Evolutionary conservation across 2,113 vertebrate species (phyloP).

Genomic region (Cercopithecus mona): DNA sequence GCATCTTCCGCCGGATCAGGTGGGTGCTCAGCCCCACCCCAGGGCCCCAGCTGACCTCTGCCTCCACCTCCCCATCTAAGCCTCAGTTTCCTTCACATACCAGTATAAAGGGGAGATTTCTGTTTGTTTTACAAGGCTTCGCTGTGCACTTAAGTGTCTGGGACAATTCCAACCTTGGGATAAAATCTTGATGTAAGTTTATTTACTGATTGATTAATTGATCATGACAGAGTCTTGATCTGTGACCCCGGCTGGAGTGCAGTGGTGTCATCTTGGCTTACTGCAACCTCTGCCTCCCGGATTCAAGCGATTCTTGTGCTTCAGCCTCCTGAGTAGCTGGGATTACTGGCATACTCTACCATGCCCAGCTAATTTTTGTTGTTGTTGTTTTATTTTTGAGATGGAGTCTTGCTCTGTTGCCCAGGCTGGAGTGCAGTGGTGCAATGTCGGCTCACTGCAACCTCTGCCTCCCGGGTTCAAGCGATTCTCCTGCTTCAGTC

Average conservation of each 20-base stretch:
- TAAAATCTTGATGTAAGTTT: not conserved
- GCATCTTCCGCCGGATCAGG: conserved; percentile 95
- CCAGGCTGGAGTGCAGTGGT: no score
- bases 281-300: not conserved
- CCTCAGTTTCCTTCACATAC: not conserved
- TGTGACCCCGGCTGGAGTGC: not conserved
- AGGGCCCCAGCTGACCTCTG: not conserved
- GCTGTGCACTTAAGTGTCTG: not conserved
- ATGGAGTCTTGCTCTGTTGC: not conserved
- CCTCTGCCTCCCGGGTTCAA: not conserved
- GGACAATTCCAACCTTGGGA: not conserved
- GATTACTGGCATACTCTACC: not conserved
- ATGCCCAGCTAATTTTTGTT: not conserved
- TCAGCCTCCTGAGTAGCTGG: not conserved
- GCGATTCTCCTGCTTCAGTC: not conserved
- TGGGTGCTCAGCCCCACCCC: not conserved
- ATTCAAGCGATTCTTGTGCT: not conserved
- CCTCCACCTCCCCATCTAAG: not conserved
- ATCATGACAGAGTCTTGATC: not conserved
- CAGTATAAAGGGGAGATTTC: not conserved
- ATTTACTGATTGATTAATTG: no score
- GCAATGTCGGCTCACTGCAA: no score
- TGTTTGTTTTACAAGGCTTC: not conserved
- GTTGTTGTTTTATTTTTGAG: not conserved
- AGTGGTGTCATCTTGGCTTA: not conserved